phyloP scores from a whole-genome alignment of 2,113 vertebrate species.

The Pao palembangensis region DNA sequence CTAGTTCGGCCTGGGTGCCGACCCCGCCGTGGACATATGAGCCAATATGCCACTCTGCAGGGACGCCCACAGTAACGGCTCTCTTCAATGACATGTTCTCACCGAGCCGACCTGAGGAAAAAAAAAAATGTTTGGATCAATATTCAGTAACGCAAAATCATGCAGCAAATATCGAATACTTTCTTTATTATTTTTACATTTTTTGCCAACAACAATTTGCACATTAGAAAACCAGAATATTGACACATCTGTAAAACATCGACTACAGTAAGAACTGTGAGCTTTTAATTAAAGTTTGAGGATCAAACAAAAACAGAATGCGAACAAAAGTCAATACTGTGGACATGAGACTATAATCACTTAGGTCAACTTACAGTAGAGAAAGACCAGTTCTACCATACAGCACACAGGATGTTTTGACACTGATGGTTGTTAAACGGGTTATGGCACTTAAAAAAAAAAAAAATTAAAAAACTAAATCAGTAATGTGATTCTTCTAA shows the following conservation, averaged over 20 bases:
- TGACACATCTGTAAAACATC: neutral
- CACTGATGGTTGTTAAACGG: neutral
- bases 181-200: neutral
- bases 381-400: neutral
- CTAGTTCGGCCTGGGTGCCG: slow-evolving; percentile 57
- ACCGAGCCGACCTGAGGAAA: slow-evolving; percentile 80
- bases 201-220: no score
- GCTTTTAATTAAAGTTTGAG: neutral
- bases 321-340: neutral
- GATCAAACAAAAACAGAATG: neutral
- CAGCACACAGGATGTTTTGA: neutral
- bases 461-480: no score
- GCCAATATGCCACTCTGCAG: slow-evolving; percentile 79
- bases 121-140: neutral
- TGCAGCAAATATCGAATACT: neutral
- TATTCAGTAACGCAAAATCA: neutral
- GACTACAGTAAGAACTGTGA: neutral
- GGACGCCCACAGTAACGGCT: slow-evolving; percentile 78
- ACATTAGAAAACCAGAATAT: no score
- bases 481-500: no score
- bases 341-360: no score
- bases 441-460: no score
- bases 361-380: no score
- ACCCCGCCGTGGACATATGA: slow-evolving; percentile 80
- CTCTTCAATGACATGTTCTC: slow-evolving; percentile 85